Conservation (phyloP, 2,797 vertebrate species). For the Parauchenoglanis punctatus region DNA sequence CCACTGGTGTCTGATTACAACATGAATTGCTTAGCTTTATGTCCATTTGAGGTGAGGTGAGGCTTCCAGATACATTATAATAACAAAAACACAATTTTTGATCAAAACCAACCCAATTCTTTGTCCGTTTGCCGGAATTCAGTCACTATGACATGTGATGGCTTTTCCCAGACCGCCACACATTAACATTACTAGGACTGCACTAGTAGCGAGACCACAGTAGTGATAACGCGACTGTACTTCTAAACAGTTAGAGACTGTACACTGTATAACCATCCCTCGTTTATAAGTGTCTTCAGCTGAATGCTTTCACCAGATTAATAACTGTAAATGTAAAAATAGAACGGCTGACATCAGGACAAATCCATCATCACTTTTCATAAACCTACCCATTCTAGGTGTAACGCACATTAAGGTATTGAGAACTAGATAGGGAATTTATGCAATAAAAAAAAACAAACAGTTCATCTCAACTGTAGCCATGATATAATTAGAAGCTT, state of each 20-base stretch:
- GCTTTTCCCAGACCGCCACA: neutral
- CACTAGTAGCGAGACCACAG: neutral
- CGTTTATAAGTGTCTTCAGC: neutral
- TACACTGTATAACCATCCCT: neutral
- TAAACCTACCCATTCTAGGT: neutral
- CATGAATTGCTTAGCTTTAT: neutral
- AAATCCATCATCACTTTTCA: neutral
- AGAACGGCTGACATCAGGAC: neutral
- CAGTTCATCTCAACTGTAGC: neutral
- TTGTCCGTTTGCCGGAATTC: neutral
- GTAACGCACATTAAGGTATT: neutral
- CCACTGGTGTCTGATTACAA: neutral
- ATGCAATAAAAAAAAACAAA: neutral
- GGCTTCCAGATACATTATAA: neutral
- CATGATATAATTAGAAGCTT: neutral
- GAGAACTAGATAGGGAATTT: neutral
- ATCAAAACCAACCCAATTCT: neutral
- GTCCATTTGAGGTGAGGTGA: neutral
- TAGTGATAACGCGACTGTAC: neutral
- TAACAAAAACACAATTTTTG: neutral
- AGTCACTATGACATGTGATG: neutral
- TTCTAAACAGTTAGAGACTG: neutral
- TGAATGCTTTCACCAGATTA: neutral
- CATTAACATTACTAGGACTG: neutral
- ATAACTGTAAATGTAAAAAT: neutral